Evolutionary conservation across 2,113 vertebrate genomes (phyloP).

Genomic region (Oenanthe oenanthe): DNA sequence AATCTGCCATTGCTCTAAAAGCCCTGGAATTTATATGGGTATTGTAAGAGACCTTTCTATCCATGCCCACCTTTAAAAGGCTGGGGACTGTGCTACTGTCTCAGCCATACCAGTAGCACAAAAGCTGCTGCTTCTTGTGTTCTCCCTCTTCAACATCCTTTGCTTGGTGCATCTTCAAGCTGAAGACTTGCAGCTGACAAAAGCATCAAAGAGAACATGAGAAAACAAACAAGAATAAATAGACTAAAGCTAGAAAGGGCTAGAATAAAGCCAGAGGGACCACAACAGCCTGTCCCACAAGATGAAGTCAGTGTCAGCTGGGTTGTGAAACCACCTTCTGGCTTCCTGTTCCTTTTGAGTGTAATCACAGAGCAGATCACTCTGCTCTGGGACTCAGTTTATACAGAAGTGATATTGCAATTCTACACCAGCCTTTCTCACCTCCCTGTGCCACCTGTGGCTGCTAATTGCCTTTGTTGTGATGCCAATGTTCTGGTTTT

Average conservation of each 20-base stretch:
- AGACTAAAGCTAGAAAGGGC: no score
- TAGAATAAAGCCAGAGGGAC: neutral
- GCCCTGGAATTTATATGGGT: accelerated
- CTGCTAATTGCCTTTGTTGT: neutral
- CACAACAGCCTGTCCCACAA: neutral
- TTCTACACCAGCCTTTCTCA: neutral
- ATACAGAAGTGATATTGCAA: neutral
- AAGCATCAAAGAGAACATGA: neutral
- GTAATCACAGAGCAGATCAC: neutral
- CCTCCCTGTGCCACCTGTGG: accelerated
- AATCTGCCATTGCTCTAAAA: neutral
- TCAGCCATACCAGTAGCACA: neutral
- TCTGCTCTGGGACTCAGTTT: neutral
- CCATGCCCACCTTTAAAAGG: neutral
- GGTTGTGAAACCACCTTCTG: neutral
- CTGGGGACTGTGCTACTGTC: neutral
- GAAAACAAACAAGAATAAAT: neutral
- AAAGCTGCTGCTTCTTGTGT: neutral
- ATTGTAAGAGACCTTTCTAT: neutral
- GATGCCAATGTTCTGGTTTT: accelerated
- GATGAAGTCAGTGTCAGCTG: neutral
- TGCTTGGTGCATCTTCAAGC: neutral
- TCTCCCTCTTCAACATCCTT: accelerated
- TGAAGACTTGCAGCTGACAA: neutral
- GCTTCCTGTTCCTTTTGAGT: neutral